Conservation (phyloP, 1,140 invertebrate genomes). For the Belonocnema kinseyi region DNA sequence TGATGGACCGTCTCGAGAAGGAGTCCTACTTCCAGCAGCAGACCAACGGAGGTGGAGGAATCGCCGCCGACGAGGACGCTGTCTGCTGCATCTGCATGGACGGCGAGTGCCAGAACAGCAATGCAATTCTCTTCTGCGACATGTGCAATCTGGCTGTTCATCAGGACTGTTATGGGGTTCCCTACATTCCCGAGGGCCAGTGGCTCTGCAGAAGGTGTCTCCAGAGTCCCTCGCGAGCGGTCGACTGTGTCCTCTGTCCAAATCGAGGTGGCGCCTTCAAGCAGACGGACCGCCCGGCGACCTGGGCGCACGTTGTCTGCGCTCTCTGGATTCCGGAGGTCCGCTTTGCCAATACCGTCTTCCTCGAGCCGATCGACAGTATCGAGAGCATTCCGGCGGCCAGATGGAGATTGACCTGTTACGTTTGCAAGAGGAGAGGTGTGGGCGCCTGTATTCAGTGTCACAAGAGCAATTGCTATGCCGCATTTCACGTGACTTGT, state of each 20-base stretch:
- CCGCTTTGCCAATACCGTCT: conserved; percentile 97
- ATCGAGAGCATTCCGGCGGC: conserved; percentile 97
- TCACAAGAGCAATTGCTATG: conserved; percentile 96
- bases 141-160: conserved; percentile 99
- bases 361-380: conserved; percentile 97
- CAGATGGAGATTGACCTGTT: conserved; percentile 96
- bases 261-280: conserved; percentile 99
- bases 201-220: conserved; percentile 97
- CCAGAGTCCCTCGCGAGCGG: conserved; percentile 95
- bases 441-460: conserved; percentile 99
- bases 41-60: conserved; percentile 77
- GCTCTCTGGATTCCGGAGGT: conserved; percentile 98
- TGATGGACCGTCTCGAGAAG: conserved; percentile 98
- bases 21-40: conserved; percentile 97
- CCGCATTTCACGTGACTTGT: conserved; percentile 99
- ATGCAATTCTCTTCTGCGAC: conserved; percentile 95
- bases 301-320: conserved; percentile 99
- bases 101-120: conserved; percentile 98
- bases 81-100: conserved; percentile 97
- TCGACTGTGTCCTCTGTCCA: conserved; percentile 98
- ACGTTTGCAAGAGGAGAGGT: conserved; percentile 95
- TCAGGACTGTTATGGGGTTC: conserved; percentile 99
- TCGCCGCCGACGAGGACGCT: conserved; percentile 96
- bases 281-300: conserved; percentile 92
- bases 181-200: conserved; percentile 99